These are phyloP conservation scores for Drosophila bunnanda DNA, from an alignment of 2,888 invertebrate genomes.

Conservation along the genomic window DNA sequence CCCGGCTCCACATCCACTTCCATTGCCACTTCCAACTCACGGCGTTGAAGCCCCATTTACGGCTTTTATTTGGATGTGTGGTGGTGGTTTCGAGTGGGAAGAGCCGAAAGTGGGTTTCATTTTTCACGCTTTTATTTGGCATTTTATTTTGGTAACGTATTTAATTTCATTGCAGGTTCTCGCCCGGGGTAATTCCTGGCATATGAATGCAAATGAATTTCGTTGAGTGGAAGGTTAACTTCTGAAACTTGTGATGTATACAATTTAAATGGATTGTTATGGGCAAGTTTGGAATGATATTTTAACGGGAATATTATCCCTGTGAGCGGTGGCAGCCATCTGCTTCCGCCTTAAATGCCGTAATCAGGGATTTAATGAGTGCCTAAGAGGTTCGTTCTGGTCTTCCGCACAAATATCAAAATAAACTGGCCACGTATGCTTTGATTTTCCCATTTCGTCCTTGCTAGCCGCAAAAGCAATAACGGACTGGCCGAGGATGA, in stretches of 20 bases:
- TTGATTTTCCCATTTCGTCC: constrained; percentile 11
- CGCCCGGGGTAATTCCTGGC: constrained; percentile 50
- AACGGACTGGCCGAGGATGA: constrained; percentile 28
- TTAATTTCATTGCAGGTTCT: constrained; percentile 66
- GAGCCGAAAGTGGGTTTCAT: constrained; percentile 19
- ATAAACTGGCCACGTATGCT: constrained; percentile 16
- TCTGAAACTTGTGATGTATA: constrained; percentile 15
- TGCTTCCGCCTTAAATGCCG: constrained; percentile 1
- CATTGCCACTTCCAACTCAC: constrained; percentile 17
- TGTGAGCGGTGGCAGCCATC: neutral
- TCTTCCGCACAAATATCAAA: constrained; percentile 9
- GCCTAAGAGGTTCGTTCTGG: constrained; percentile 7
- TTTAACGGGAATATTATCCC: constrained; percentile 8
- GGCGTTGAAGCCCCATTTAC: constrained; percentile 52
- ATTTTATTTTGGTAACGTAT: constrained; percentile 60
- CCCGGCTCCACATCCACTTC: neutral
- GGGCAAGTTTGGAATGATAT: neutral
- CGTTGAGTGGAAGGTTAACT: constrained; percentile 36
- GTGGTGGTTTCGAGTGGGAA: constrained; percentile 9
- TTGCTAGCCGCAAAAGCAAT: constrained; percentile 19
- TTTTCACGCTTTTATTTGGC: constrained; percentile 56
- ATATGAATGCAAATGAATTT: constrained; percentile 38
- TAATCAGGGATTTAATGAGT: constrained; percentile 24
- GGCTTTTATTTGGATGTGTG: constrained; percentile 43
- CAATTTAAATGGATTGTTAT: constrained; percentile 24